Percentiles rank a stretch among this genome's conserved stretches.
phyloP scores from a whole-genome alignment of 2,888 invertebrate genomes.

The Acanthopleura granulata region DNA sequence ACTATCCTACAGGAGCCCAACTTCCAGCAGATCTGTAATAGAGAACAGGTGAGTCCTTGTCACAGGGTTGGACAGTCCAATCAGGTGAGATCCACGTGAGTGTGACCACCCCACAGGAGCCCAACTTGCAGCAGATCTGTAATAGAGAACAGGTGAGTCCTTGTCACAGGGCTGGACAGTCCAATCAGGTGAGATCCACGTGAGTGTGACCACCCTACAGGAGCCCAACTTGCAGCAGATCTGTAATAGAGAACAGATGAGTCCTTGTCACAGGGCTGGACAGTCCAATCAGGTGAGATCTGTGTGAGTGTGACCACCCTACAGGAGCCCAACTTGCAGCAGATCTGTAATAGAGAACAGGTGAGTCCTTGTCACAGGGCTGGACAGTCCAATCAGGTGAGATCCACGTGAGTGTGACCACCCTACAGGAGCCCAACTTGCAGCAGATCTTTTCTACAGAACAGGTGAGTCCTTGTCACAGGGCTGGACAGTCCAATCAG shows the following conservation, averaged over 20 bases:
- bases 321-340: slow-evolving; percentile 59
- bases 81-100: slow-evolving; percentile 61
- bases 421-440: slow-evolving; percentile 61
- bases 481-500: too few relatives aligned
- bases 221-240: slow-evolving; percentile 59
- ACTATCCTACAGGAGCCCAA: slow-evolving; percentile 61
- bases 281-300: too few relatives aligned
- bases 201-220: slow-evolving; percentile 53
- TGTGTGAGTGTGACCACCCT: slow-evolving; percentile 57
- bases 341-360: slow-evolving; percentile 33
- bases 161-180: too few relatives aligned
- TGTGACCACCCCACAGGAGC: slow-evolving; percentile 60
- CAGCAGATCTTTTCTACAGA: slow-evolving; percentile 36
- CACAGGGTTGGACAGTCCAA: too few relatives aligned
- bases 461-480: too few relatives aligned
- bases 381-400: too few relatives aligned
- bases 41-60: slow-evolving; percentile 24
- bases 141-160: slow-evolving; percentile 26
- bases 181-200: too few relatives aligned
- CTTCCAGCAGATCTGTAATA: slow-evolving; percentile 40
- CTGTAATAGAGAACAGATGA: slow-evolving; percentile 28
- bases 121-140: slow-evolving; percentile 48
- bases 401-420: slow-evolving; percentile 59
- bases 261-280: too few relatives aligned
- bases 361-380: too few relatives aligned